Evolutionary conservation across 2,888 invertebrate genomes (phyloP).

Genomic region (Pandemis cinnamomeana): DNA sequence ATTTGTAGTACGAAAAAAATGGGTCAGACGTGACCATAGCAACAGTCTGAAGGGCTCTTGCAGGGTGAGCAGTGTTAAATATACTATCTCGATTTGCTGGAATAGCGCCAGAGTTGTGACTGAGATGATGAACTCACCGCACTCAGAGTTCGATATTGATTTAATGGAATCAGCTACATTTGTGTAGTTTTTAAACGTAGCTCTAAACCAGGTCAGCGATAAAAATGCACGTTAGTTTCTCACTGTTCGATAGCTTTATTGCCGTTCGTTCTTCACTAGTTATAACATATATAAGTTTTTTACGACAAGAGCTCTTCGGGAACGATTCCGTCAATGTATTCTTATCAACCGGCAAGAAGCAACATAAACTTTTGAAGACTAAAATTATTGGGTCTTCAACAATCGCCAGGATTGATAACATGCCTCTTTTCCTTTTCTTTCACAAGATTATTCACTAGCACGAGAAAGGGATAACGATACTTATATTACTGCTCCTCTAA

Average conservation of each 20-base stretch:
- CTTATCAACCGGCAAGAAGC: no score
- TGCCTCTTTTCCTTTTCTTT: no score
- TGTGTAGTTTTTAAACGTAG: not conserved
- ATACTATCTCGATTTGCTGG: slow-evolving; percentile 51
- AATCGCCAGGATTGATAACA: no score
- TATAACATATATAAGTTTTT: not conserved
- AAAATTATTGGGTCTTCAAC: no score
- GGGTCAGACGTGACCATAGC: slow-evolving; percentile 28
- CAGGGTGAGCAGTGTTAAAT: slow-evolving; percentile 52
- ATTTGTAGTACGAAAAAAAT: slow-evolving; percentile 13
- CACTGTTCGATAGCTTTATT: not conserved
- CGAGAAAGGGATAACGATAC: not conserved
- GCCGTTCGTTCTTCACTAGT: not conserved
- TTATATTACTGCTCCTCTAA: no score
- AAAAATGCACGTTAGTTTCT: not conserved
- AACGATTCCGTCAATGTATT: no score
- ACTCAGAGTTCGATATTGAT: slow-evolving; percentile 4
- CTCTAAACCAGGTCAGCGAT: not conserved
- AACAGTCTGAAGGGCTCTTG: slow-evolving; percentile 58
- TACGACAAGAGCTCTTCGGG: not conserved
- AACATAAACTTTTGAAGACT: no score
- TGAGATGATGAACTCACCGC: slow-evolving; percentile 19
- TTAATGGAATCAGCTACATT: slow-evolving; percentile 5
- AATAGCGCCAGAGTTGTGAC: slow-evolving; percentile 25
- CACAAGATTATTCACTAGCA: no score